phyloP scores from a whole-genome alignment of 2,888 invertebrate species.

The Aleiodes leptofemur region DNA sequence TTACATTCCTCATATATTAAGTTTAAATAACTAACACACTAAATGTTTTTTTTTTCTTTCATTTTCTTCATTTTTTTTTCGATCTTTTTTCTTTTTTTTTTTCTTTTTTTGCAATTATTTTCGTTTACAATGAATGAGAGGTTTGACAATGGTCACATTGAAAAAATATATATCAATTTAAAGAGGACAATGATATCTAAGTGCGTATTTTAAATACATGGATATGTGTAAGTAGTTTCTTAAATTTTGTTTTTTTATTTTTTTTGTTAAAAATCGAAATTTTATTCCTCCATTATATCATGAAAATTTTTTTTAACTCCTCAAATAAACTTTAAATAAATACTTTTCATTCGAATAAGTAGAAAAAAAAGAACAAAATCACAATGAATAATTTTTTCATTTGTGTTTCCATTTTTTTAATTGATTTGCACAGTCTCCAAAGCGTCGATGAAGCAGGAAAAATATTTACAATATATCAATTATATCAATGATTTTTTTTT shows the following conservation, averaged over 20 bases:
- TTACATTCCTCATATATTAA: slow-evolving; percentile 27
- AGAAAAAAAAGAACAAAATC: slow-evolving; percentile 1
- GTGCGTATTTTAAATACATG: slow-evolving; percentile 58
- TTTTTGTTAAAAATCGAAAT: slow-evolving; percentile 25
- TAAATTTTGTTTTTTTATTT: slow-evolving; percentile 12
- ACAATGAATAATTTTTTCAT: background rate
- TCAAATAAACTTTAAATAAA: background rate
- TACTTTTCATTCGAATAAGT: background rate
- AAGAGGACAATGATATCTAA: slow-evolving; percentile 62
- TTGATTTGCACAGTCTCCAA: slow-evolving; percentile 21
- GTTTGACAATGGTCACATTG: slow-evolving; percentile 65
- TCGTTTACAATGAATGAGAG: slow-evolving; percentile 38
- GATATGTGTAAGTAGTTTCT: slow-evolving; percentile 58
- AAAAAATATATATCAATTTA: slow-evolving; percentile 71
- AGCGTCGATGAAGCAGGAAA: slow-evolving; percentile 23
- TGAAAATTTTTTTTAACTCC: background rate
- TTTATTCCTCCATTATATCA: slow-evolving; percentile 28
- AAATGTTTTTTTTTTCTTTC: slow-evolving; percentile 10
- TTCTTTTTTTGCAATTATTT: background rate
- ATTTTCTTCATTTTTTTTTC: slow-evolving; percentile 4
- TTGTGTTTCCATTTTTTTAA: background rate
- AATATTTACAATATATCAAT: slow-evolving; percentile 42
- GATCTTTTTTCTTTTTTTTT: slow-evolving; percentile 15
- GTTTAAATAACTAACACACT: slow-evolving; percentile 33
- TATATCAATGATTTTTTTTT: slow-evolving; percentile 14